Base-by-base conservation (phyloP, 2,888 invertebrate species). In the Drosophila hamatofila region DNA sequence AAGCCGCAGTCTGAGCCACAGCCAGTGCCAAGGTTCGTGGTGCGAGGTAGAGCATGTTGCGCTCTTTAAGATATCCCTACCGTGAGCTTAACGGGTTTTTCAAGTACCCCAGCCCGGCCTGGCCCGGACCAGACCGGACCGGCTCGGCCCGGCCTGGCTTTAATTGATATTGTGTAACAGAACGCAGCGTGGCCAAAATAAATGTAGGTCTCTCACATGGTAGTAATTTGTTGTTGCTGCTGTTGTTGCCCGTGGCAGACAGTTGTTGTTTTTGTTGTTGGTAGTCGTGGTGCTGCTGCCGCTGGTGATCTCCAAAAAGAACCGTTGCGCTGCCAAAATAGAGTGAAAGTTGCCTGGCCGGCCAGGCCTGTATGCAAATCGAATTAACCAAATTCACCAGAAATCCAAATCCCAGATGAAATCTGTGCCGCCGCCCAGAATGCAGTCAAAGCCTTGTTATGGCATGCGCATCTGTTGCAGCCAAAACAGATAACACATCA, bases 141-240 rank as follows among this genome's bases (percentile, higher is more conserved):
- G 46, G 58, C 52, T 16, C 52, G 66, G 64, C 30, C 18, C 18
- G 30, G 49, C 49, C 60, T 49, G 65, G 73, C 76, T 75, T 74
- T 83, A 86, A 80, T 80, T 84, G 85, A 71, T 82, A 88, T 87
- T 87, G 90, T 87, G 87, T 87, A 87, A 87, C 90, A 89, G 89
- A 89, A 88, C 89, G 66, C 82, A 81, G 77, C 65, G 72, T 78
- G 87, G 78, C 87, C 81, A 78, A 77, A 74, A 74, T 61, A 77
- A 76, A 77, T 80, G 78, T 77, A 63, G 86, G 87, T 78, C 89
- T 84, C 66, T 72, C 66, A 71, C 76, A 72, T 74, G 83, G 51
- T 55, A 62, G 73, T 86, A 75, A 78, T 70, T 69, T 75, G 75
- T 81, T 81, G 78, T 66, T 66, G 41, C 63, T 64, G 57, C 42